These are phyloP conservation scores for Ranitomeya imitator DNA, from an alignment of 2,113 vertebrate genomes.

Conservation along the genomic window DNA sequence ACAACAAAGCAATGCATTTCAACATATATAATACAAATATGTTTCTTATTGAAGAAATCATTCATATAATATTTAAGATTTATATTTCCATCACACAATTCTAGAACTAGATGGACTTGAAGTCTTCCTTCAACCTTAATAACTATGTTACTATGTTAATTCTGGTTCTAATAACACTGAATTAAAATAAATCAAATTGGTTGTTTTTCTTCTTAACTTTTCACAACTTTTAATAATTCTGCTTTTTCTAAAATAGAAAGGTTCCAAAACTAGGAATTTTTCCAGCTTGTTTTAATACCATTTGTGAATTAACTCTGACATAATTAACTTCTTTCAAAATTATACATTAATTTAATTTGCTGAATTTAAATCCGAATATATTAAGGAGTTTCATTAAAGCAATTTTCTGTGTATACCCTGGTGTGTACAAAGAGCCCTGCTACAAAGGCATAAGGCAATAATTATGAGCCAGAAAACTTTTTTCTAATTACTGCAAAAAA, in stretches of 20 bases:
- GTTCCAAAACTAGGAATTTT: neutral
- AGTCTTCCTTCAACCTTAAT: too few species aligned
- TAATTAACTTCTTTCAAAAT: slow-evolving; percentile 35
- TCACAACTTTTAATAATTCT: neutral
- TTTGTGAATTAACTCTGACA: slow-evolving; percentile 9
- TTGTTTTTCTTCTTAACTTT: neutral
- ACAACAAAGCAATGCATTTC: neutral
- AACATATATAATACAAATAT: neutral
- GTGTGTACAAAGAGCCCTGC: neutral
- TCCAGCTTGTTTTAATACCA: neutral
- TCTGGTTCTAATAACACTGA: neutral
- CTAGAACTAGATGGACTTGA: too few species aligned
- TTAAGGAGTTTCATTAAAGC: neutral
- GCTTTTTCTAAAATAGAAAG: neutral
- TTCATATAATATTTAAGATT: neutral
- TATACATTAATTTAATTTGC: slow-evolving; percentile 26
- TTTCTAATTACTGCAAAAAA: too few species aligned
- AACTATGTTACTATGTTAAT: too few species aligned
- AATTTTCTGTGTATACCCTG: neutral
- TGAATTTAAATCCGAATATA: slow-evolving; percentile 5
- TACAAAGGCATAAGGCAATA: neutral
- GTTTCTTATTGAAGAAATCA: slow-evolving; percentile 25
- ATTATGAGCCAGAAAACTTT: neutral
- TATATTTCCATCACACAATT: neutral
- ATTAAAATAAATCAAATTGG: neutral